Percentiles rank a stretch among this genome's conserved stretches.
These are phyloP conservation scores for Trochalopteron elliotii DNA, from an alignment of 2,113 vertebrate genomes.

Conservation along the genomic window DNA sequence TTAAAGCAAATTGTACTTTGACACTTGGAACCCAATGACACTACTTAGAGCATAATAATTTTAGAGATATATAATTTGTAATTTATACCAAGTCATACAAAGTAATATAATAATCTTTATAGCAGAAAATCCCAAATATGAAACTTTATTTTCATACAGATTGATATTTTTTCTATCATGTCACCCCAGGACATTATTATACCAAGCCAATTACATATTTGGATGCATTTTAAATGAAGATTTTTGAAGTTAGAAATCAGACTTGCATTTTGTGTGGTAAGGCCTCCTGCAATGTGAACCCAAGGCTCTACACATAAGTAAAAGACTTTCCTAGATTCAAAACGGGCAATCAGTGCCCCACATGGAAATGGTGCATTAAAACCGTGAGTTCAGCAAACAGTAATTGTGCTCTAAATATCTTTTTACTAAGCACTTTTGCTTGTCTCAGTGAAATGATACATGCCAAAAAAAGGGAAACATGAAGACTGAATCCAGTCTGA, in stretches of 20 bases:
- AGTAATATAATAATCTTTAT: not conserved
- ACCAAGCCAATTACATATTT: not conserved
- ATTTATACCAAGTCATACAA: not conserved
- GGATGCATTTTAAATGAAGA: not conserved
- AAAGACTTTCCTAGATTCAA: not conserved
- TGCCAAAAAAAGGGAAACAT: not conserved
- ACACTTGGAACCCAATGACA: not conserved
- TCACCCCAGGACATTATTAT: too few species aligned
- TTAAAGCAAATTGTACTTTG: not conserved
- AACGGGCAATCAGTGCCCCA: rapidly evolving
- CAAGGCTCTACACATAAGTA: not conserved
- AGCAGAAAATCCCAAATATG: not conserved
- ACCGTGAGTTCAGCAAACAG: not conserved
- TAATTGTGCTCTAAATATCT: not conserved
- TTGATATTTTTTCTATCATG: too few species aligned
- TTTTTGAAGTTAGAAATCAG: not conserved
- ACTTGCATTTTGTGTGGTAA: not conserved
- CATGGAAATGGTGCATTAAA: not conserved
- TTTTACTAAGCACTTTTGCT: not conserved
- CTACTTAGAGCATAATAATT: not conserved
- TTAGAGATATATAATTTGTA: not conserved
- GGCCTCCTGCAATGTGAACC: not conserved
- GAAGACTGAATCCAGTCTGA: not conserved
- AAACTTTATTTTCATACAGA: not conserved
- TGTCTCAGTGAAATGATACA: not conserved